Evolutionary conservation across 2,888 invertebrate genomes (phyloP), one percentile per base, ranked within the genome.

Genomic region (Melanchra persicariae): DNA sequence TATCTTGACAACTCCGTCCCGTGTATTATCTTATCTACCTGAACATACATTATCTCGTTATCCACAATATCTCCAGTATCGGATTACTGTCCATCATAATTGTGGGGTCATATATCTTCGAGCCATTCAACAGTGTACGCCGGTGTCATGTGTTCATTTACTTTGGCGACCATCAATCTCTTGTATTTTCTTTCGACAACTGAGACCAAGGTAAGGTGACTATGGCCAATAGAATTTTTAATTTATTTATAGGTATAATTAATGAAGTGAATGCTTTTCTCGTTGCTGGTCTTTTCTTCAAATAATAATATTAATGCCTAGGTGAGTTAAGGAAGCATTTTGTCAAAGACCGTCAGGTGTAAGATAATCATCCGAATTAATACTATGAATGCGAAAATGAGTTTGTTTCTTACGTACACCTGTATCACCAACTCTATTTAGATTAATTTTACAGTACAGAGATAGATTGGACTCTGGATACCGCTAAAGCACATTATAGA

Each of bases 51-150:
- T 55, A 64, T 57, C 64, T 70, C 30, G 72, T 58, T 67, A 63
- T 72, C 49, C 49, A 51, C 51, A 54, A 74, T 78, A 70, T 70
- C 68, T 74, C 65, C 61, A 40, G 62, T 76, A 78, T 81, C 61
- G 67, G 84, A 82, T 84, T 79, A 83, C 82, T 82, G 85, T 84
- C 82, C 59, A 15, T 63, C 68, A 70, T 74, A 66, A 79, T 87
- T 79, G 80, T 67, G 77, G 45, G 70, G 76, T 81, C 80, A 87
- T 87, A 71, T 77, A 82, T 87, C 85, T 82, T 82, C 62, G 66
- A 68, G 26, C 68, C 76, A 82, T 80, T 84, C 73, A 84, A 51
- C 51, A 69, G 74, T 77, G 70, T 55, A 57, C 69, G 58, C 54
- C 49, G 65, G 75, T 78, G 78, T 78, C 75, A n/a, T 30, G 10